Base-by-base conservation (phyloP, 2,113 vertebrate genomes). In the Seriola dumerili region DNA sequence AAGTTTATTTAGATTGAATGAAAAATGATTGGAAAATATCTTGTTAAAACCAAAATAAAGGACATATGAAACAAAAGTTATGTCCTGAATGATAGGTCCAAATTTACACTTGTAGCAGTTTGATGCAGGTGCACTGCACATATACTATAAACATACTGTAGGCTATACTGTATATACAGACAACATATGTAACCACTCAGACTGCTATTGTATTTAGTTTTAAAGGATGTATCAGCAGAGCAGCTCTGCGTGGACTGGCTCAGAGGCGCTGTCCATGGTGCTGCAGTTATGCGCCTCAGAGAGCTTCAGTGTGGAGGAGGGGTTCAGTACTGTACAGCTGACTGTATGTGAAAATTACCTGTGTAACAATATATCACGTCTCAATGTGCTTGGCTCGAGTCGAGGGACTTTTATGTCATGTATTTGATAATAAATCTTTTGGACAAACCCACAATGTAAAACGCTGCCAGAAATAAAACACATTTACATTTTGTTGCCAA, bases 241-340 rank as follows among this genome's bases (percentile, higher is more conserved):
- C 58, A 16, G 48, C 55, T 48, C 4, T 76, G 78, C 25, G 36
- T 9, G 52, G 19, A 32, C n/a, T 14, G 25, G 12, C 42, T 32
- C 57, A 9, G 32, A 82, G 71, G 78, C 75, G 65, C 88, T 91
- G 88, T 92, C 89, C 85, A 14, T 83, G 90, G 90, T 93, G 79
- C 92, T 92, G 83, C 83, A 92, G 81, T 25, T 76, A 11, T 84
- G 77, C 63, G 68, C 77, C 64, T 69, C 63, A 48, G n/a, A 50
- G 34, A 62, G 40, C 54, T 70, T 25, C 61, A 23, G 25, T n/a
- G 55, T 21, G 66, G 62, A 74, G 76, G 81, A 68, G 67, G 52
- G 66, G 40, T 32, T 7, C 57, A 32, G 57, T 1, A 19, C 32
- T 34, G 66, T 64, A 59, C 11, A 59, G n/a, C 52, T 55, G 2